Evolutionary conservation across 2,888 invertebrate species (phyloP), one percentile per base, ranked within the genome.

Genomic region (Octonoba sinensis): DNA sequence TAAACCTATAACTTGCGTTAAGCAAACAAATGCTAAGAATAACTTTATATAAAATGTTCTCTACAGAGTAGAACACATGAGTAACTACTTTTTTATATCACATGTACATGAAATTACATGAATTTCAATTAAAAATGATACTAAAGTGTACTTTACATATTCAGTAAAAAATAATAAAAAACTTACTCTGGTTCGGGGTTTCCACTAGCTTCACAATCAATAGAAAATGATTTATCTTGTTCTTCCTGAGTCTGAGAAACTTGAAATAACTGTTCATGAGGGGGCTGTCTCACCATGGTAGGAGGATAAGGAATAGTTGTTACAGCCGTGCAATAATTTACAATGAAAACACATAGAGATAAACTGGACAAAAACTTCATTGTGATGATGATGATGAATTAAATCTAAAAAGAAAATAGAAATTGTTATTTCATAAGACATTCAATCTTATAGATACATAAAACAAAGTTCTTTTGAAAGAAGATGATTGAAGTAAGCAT

Each of bases 151-250:
- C 11, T 20, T 44, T 64, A 36, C 6, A 18, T 18, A n/a, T n/a
- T 18, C n/a, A 36, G 47, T 1, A 36, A n/a, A 16, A 13, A 16
- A 62, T 62, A n/a, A 62, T 20, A 64, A 46, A 47, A 18, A 46
- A 91, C 93, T 91, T 92, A 98, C 96, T 92, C 93, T 74, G 98
- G 97, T 85, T 93, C 93, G 15, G 99, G 99, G 89, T 96, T 95
- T 86, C 97, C 98, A 88, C 94, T 94, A n/a, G 99, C 99, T 89
- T 96, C 95, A 89, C 99, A 99, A 89, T 97, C 96, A 86, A 99
- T 95, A 87, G 96, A 93, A 90, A 96, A 96, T 67, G 96, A 96
- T 89, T 95, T 96, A 89, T 96, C 95, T 87, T 93, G 94, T 90
- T 96, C 96, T 85, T 93, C 93, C 62, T 88, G 88, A 87, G 93